Percentiles rank a stretch among this genome's conserved stretches.
phyloP scores from a whole-genome alignment of 1,140 invertebrate genomes.

The Camponotus pennsylvanicus region DNA sequence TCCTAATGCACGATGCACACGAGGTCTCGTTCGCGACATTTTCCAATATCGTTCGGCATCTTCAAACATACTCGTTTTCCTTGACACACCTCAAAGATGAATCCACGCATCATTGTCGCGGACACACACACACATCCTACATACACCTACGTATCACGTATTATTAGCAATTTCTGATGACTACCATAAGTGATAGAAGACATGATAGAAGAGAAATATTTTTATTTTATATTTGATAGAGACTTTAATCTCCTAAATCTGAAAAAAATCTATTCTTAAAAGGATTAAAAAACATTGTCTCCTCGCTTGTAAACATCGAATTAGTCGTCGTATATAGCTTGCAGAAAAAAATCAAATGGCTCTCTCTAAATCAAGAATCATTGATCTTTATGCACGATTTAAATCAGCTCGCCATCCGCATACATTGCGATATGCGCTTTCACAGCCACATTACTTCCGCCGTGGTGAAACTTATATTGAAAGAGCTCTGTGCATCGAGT shows the following conservation, averaged over 20 bases:
- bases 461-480: constrained; percentile 57
- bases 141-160: not conserved
- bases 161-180: too few species aligned
- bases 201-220: too few species aligned
- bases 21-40: constrained; percentile 52
- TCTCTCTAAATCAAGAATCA: not conserved
- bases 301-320: not conserved
- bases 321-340: not conserved
- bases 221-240: too few species aligned
- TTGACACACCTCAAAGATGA: constrained; percentile 76
- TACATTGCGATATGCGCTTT: constrained; percentile 39
- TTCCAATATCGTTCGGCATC: constrained; percentile 68
- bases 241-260: not conserved
- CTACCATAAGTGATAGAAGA: too few species aligned
- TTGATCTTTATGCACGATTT: constrained; percentile 40
- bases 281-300: not conserved
- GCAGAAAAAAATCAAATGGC: not conserved
- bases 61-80: constrained; percentile 71
- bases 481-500: not conserved
- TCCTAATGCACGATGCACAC: constrained; percentile 23
- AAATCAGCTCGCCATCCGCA: constrained; percentile 43
- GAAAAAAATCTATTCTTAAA: not conserved
- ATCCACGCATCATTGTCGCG: constrained; percentile 40
- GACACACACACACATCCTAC: constrained; percentile 58
- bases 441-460: constrained; percentile 53